These are phyloP conservation scores for Drosophila guanche DNA, from an alignment of 1,140 invertebrate species.

Conservation along the genomic window DNA sequence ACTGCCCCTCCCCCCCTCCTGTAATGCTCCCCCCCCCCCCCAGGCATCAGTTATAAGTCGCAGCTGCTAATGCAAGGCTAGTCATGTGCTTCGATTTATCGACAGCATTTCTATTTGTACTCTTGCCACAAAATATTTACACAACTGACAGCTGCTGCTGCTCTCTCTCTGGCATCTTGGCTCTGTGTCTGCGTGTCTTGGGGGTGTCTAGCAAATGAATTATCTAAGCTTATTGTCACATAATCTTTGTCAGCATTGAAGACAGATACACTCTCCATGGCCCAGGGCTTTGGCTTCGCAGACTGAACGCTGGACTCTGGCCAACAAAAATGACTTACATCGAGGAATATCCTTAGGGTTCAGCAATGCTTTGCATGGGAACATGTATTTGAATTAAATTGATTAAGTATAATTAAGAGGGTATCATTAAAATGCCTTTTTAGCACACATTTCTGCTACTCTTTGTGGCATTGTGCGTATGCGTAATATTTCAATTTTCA, in stretches of 20 bases:
- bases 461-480: conserved; percentile 7
- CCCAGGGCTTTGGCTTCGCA: conserved; percentile 7
- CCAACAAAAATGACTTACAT: too few species aligned
- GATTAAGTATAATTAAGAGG: too few species aligned
- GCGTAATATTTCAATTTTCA: conserved; percentile 42
- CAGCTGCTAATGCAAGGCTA: conserved; percentile 62
- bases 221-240: conserved; percentile 61
- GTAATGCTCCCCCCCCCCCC: not conserved
- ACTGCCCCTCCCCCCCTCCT: not conserved
- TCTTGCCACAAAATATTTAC: conserved; percentile 64
- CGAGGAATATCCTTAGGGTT: too few species aligned
- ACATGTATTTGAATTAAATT: too few species aligned
- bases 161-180: not conserved
- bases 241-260: conserved; percentile 57
- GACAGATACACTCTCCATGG: conserved; percentile 29
- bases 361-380: too few species aligned
- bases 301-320: not conserved
- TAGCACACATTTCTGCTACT: too few species aligned
- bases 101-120: conserved; percentile 64
- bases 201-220: conserved; percentile 36
- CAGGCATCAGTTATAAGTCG: conserved; percentile 37
- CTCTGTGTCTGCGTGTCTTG: conserved; percentile 12
- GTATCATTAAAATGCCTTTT: too few species aligned
- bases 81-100: conserved; percentile 64
- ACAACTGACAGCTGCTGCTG: conserved; percentile 50